Base-by-base conservation (phyloP, 2,888 invertebrate genomes). In the Mesorhabditis spiculigera region DNA sequence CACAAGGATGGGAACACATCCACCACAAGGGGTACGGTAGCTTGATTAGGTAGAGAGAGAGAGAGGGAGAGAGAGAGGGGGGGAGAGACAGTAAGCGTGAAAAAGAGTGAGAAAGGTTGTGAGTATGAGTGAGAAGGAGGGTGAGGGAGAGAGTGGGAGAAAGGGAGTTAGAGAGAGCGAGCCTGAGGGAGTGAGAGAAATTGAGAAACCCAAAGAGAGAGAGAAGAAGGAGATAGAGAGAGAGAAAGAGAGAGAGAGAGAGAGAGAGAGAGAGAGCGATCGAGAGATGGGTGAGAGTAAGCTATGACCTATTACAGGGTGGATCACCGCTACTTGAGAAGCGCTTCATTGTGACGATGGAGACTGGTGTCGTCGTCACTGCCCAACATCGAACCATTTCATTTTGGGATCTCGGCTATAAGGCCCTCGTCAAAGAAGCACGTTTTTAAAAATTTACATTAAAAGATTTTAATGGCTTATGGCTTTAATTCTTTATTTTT, bases 361-460 rank as follows among this genome's bases (percentile, higher is more conserved):
- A 73, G 50, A 78, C 77, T 13, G 69, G 77, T n/a, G 66, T 79
- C 6, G 79, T 76, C 0, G 81, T 75, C 8, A 77, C 76, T 4
- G 74, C 77, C 5, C 71, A 74, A 4, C 79, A 78, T 8, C 71
- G 70, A 58, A 72, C 71, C 0, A 72, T 82, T 58, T 76, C 77
- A 8, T 78, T 83, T 66, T 83, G 83, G 83, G 80, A 83, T 71
- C 69, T 82, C 43, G 68, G 75, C 50, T 71, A 73, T 44, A 75
- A 75, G 16, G 75, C 76, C 4, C 70, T 83, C 44, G 73, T 83
- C n/a, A 70, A 73, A 58, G 72, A 79, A 72, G 80, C 81, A 5
- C 43, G 65, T 63, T 8, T 5, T 28, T 28, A 28, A 28, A 28
- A 28, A 28, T 28, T 28, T 28, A 28, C 28, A 28, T 28, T 28